Conservation (phyloP, 2,888 invertebrate species). For the Microplitis manilae region DNA sequence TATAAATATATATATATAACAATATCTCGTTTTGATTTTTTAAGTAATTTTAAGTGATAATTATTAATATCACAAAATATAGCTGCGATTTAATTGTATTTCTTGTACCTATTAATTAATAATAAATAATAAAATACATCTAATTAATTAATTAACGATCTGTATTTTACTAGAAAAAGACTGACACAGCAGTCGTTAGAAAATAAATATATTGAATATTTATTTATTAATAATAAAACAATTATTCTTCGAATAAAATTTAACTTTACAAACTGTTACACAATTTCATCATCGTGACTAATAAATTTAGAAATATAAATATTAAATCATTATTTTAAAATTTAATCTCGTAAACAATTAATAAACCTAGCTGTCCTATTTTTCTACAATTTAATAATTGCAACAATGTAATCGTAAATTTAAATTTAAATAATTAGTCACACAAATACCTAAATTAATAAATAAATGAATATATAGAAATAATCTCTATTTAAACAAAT, state of each 20-base stretch:
- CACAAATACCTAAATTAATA: slow-evolving; percentile 22
- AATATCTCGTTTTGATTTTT: slow-evolving; percentile 36
- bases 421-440: slow-evolving; percentile 31
- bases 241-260: not conserved
- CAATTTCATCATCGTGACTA: not conserved
- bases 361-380: slow-evolving; percentile 60
- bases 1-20: not conserved
- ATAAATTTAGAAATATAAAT: not conserved
- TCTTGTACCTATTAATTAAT: slow-evolving; percentile 16
- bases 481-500: not conserved
- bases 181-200: not conserved
- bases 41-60: slow-evolving; percentile 26
- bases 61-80: slow-evolving; percentile 33
- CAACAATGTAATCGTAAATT: slow-evolving; percentile 44
- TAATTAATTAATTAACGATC: not conserved
- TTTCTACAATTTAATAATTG: slow-evolving; percentile 66
- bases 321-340: not conserved
- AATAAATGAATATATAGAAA: not conserved
- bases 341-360: slow-evolving; percentile 29
- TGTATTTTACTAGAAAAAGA: slow-evolving; percentile 10
- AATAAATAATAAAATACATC: slow-evolving; percentile 13
- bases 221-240: slow-evolving; percentile 15
- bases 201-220: not conserved
- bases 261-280: not conserved
- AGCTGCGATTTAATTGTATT: slow-evolving; percentile 29